phyloP scores from a whole-genome alignment of 2,113 vertebrate species.

The Numida meleagris region DNA sequence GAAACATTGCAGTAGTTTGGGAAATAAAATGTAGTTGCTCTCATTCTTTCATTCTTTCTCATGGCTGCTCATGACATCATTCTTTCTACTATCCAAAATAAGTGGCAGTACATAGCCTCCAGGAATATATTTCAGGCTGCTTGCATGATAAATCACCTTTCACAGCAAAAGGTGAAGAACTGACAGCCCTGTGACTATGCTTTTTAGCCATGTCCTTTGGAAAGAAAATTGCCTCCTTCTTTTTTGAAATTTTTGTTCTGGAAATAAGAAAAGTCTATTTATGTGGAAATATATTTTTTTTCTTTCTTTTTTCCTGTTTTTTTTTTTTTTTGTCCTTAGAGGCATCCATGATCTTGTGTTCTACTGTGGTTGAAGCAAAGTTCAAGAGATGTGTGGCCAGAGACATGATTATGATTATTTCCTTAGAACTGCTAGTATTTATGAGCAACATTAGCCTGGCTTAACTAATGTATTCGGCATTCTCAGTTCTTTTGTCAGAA shows the following conservation, averaged over 20 bases:
- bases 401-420: conserved; percentile 7
- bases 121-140: not conserved
- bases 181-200: not conserved
- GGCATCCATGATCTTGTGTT: not conserved
- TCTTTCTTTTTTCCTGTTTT: not conserved
- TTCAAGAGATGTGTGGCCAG: not conserved
- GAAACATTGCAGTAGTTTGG: not conserved
- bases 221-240: not conserved
- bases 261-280: not conserved
- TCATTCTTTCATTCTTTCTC: not conserved
- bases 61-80: not conserved
- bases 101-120: not conserved
- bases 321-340: not conserved
- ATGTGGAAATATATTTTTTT: not conserved
- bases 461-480: not conserved
- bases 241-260: not conserved
- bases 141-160: not conserved
- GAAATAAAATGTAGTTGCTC: not conserved
- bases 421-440: not conserved
- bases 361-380: not conserved
- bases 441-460: not conserved
- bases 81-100: not conserved
- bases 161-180: not conserved
- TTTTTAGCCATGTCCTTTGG: not conserved
- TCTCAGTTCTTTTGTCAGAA: not conserved